phyloP scores from a whole-genome alignment of 2,797 vertebrate genomes.

The Prunella strophiata region DNA sequence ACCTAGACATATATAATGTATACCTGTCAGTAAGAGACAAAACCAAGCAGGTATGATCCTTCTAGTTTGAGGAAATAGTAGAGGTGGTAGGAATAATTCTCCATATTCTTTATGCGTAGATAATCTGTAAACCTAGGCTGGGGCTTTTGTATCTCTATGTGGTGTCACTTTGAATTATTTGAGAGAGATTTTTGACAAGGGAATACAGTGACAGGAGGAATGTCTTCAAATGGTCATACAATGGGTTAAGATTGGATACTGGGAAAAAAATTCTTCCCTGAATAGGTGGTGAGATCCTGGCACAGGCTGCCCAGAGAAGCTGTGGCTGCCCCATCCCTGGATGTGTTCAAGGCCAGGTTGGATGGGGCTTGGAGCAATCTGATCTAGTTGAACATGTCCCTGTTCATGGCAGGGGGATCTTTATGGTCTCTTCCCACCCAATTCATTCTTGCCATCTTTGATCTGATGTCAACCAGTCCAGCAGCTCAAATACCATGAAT shows the following conservation, averaged over 20 bases:
- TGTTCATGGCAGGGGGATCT: fast-evolving
- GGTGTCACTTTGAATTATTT: neutral
- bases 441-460: neutral
- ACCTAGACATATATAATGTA: neutral
- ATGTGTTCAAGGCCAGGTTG: neutral
- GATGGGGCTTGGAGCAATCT: fast-evolving
- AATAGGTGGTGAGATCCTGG: neutral
- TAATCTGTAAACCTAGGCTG: fast-evolving
- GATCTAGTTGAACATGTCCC: fast-evolving
- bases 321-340: neutral
- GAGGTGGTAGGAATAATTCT: neutral
- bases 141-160: neutral
- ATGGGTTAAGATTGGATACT: neutral
- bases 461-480: neutral
- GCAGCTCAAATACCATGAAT: neutral
- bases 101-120: neutral
- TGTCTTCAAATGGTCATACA: neutral
- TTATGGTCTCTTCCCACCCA: neutral
- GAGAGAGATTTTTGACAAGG: neutral
- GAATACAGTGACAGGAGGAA: neutral
- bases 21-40: neutral
- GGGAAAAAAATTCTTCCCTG: neutral
- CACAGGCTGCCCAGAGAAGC: neutral
- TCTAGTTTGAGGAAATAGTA: neutral
- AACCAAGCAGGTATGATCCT: neutral